Conservation (phyloP, 2,888 invertebrate species). For the Seira sanloemensis region DNA sequence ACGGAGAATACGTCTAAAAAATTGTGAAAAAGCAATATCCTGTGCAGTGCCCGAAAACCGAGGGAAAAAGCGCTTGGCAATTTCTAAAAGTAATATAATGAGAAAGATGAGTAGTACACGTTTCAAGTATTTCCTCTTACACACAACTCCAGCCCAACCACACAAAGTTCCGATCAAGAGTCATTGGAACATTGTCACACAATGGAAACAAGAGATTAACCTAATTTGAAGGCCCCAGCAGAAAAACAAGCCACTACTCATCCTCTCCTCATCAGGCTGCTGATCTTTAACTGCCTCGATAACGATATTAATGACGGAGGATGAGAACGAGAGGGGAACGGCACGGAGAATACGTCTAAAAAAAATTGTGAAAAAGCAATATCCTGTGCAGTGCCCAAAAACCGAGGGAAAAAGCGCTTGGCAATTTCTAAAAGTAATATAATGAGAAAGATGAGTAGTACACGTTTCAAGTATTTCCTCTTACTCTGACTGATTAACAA, state of each 20-base stretch:
- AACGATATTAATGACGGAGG: not conserved
- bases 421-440: not conserved
- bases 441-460: not conserved
- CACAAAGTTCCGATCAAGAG: not conserved
- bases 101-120: not conserved
- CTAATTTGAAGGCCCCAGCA: not conserved
- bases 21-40: constrained; percentile 4
- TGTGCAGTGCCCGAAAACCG: no score
- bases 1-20: no score
- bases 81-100: not conserved
- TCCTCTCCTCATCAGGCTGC: not conserved
- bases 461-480: not conserved
- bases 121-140: not conserved
- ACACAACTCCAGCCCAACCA: not conserved
- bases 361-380: constrained; percentile 4
- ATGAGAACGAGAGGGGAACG: not conserved
- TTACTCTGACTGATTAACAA: not conserved
- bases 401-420: not conserved
- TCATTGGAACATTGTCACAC: not conserved
- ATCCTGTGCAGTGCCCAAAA: not conserved
- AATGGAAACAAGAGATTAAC: not conserved
- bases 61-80: not conserved
- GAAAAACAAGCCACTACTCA: not conserved
- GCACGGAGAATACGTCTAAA: no score
- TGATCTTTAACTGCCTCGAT: not conserved